Percentiles rank a stretch among this genome's conserved stretches.
These are phyloP conservation scores for Tetranychus cinnabarinus DNA, from an alignment of 1,140 invertebrate genomes.

Conservation along the genomic window DNA sequence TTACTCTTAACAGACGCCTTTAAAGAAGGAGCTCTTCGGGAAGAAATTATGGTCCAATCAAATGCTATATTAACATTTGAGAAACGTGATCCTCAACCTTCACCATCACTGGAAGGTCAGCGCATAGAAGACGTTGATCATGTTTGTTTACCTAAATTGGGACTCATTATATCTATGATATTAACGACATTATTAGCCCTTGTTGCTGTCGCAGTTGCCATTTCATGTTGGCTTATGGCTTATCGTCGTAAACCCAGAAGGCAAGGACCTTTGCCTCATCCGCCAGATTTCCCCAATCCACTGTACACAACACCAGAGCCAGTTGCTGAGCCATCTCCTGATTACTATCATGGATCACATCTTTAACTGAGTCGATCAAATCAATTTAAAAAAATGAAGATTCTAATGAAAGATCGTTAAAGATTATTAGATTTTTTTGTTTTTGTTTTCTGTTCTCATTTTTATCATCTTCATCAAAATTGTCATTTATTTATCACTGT, in stretches of 20 bases:
- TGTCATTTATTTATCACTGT: too few species aligned
- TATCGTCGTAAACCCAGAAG: constrained; percentile 54
- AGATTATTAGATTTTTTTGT: too few species aligned
- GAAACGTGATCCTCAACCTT: constrained; percentile 41
- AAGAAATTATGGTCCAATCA: constrained; percentile 75
- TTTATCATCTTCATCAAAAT: too few species aligned
- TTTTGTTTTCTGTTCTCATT: too few species aligned
- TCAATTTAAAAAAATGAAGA: too few species aligned
- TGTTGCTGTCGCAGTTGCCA: constrained; percentile 72
- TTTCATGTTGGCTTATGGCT: constrained; percentile 82
- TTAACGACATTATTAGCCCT: constrained; percentile 70
- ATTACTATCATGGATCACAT: constrained; percentile 29
- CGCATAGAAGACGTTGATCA: constrained; percentile 42
- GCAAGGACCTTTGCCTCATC: constrained; percentile 67
- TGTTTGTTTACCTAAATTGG: constrained; percentile 75
- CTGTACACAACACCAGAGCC: constrained; percentile 62
- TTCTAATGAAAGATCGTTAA: too few species aligned
- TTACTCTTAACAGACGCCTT: constrained; percentile 14
- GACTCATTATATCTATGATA: constrained; percentile 68
- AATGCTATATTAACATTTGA: constrained; percentile 74
- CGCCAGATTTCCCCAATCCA: constrained; percentile 78
- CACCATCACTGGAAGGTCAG: constrained; percentile 34
- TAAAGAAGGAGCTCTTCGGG: constrained; percentile 53
- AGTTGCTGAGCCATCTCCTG: constrained; percentile 46
- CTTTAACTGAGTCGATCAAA: neutral